Base-by-base conservation (phyloP, 2,113 vertebrate genomes). In the Oncorhynchus mykiss region DNA sequence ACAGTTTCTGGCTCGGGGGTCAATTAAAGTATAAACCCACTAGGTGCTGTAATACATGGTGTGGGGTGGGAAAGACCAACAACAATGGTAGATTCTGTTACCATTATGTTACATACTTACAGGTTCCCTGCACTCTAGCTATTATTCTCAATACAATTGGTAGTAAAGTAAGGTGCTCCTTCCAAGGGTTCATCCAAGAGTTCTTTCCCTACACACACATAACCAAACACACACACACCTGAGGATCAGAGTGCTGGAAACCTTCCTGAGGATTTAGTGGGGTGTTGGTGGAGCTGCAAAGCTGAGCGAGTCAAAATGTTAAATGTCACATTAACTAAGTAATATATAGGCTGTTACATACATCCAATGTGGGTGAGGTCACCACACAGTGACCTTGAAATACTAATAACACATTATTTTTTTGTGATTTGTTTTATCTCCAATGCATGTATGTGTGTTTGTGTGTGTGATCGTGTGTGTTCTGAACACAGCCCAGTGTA, bases 1-100 rank as follows among this genome's bases (percentile, higher is more conserved):
- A 84, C 77, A 78, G 84, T 72, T 67, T 80, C 78, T 84, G 82
- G 82, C 27, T 73, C 57, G 59, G 62, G 2, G 2, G 39, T 45
- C 39, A 45, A 45, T 45, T 45, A 45, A 45, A 45, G 39, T 9
- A 45, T 45, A 45, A 45, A 11, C 39, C 39, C 39, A 45, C 39
- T 1, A 45, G 39, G 9, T 45, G 11, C 9, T 45, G 39, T 45
- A 45, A 45, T 45, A 45, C 39, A 45, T 8, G 39, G 39, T 34
- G 34, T 34, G 7, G 34, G 34, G 34, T 39, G 34, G 34, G 34
- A 39, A 69, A 25, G n/a, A n/a, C n/a, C 70, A 77, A 29, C 66
- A 78, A 7, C 45, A 22, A 22, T 31, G 59, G 48, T 49, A 39
- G 18, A 34, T 27, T 74, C 45, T 71, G 5, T 13, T 71, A 9